Base-by-base conservation (phyloP, 2,888 invertebrate genomes). In the Nipponacmea schrenckii region DNA sequence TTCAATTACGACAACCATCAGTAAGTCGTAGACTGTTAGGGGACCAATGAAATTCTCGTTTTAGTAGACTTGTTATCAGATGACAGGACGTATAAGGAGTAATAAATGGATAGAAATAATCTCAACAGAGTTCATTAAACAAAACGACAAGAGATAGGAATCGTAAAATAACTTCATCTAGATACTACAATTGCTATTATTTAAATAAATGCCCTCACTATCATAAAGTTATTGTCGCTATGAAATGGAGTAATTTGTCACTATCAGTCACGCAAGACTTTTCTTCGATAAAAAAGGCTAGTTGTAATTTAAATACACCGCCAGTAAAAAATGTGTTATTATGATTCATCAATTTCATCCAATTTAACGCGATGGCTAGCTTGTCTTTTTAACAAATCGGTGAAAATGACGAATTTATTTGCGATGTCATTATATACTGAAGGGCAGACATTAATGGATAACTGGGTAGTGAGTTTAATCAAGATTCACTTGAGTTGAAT, bases 321-420 rank as follows among this genome's bases (percentile, higher is more conserved):
- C 24, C 24, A 56, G 56, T 24, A 56, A 56, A 56, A 56, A 24
- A 10, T 24, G 12, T 20, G 24, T 56, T 56, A 12, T 56, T 56
- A 56, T 56, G 56, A 56, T 56, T 56, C 56, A 56, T 56, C 56
- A 56, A 56, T 56, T 56, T 56, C 24, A 56, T 56, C 56, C 56
- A 56, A 56, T 56, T 56, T 56, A 56, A 56, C 56, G 56, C 56
- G 24, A 24, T 24, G 56, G 56, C 56, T 56, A 56, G 24, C 56
- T 20, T 56, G 56, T 56, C 56, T 56, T 56, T 56, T 56, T 24
- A 56, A 10, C 56, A 56, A 56, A 56, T 56, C 24, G 56, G 56
- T 24, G 56, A 24, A 56, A 56, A 56, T 56, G 56, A 56, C 56
- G 56, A 24, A 56, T 56, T 56, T 56, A 56, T 56, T 56, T 24